These are phyloP conservation scores for Pogonus chalceus DNA, from an alignment of 1,140 invertebrate species.

Conservation along the genomic window DNA sequence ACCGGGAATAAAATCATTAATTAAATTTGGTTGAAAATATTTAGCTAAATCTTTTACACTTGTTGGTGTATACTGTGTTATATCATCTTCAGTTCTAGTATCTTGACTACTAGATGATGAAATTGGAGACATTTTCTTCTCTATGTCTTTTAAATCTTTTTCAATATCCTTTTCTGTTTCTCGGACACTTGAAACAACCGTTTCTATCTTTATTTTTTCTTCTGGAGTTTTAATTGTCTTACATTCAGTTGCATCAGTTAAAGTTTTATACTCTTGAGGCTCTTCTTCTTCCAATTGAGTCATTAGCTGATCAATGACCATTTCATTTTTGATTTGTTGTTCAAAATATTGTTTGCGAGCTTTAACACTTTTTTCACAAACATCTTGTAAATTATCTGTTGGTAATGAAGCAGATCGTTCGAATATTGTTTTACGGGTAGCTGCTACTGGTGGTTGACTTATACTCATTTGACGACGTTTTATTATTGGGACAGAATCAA, in stretches of 20 bases:
- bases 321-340: conserved; percentile 40
- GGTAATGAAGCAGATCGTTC: conserved; percentile 40
- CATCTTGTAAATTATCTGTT: conserved; percentile 33
- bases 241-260: conserved; percentile 5
- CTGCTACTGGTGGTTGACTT: conserved; percentile 26
- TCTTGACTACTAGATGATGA: not conserved
- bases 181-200: conserved; percentile 21
- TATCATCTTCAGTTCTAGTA: not conserved
- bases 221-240: conserved; percentile 3
- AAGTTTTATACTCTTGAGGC: conserved; percentile 39
- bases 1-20: conserved; percentile 10
- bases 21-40: conserved; percentile 14
- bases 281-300: conserved; percentile 38
- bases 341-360: conserved; percentile 38
- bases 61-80: not conserved
- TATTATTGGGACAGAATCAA: conserved; percentile 33
- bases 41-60: conserved; percentile 20
- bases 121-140: conserved; percentile 2
- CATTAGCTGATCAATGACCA: conserved; percentile 38
- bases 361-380: conserved; percentile 30
- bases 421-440: conserved; percentile 33
- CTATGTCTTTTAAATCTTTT: conserved; percentile 4
- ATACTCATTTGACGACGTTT: conserved; percentile 33
- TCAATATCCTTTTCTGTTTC: not conserved
- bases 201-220: conserved; percentile 16